Base-by-base conservation (phyloP, 2,797 vertebrate genomes). In the Etheostoma nigrum region DNA sequence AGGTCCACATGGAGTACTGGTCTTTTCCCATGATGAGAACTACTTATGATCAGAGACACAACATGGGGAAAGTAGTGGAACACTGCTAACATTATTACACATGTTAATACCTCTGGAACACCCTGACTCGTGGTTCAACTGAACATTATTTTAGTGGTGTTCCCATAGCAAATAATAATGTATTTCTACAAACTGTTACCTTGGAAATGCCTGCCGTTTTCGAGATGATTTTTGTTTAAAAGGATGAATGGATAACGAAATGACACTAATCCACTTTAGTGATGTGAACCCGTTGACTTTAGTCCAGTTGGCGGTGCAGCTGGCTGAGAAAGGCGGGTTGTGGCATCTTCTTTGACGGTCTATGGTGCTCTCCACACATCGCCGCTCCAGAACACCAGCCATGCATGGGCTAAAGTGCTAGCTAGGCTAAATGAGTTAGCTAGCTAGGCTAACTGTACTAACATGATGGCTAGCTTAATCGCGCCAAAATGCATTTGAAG, bases 291-390 rank as follows among this genome's bases (percentile, higher is more conserved):
- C 11, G 36, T 40, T 40, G 57, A 18, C 42, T 23, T 19, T 4
- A 19, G 42, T 10, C 9, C 6, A 48, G 5, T 13, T 27, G 74
- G 42, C 23, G 19, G 30, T 67, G 27, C 27, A 27, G 4, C 27
- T 27, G 27, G 27, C 42, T 44, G 12, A 75, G 79, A 85, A 88
- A 87, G 85, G 90, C 92, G 91, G 84, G 87, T 75, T 84, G 48
- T 87, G 27, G 27, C 27, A 4, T 27, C 27, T 27, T 4, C 4
- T 27, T 27, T 27, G 4, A 27, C 27, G 27, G 27, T 27, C 27
- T 27, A 27, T 4, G 27, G 27, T 27, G 27, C 3, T 27, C 27
- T 27, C 27, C 86, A 77, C 61, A 58, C 81, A 27, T 15, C 65
- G 51, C 52, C 67, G 21, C 48, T 66, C 40, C 74, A 76, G 8